Evolutionary conservation across 2,113 vertebrate species (phyloP), one percentile per base, ranked within the genome.

Genomic region (Abramis brama): DNA sequence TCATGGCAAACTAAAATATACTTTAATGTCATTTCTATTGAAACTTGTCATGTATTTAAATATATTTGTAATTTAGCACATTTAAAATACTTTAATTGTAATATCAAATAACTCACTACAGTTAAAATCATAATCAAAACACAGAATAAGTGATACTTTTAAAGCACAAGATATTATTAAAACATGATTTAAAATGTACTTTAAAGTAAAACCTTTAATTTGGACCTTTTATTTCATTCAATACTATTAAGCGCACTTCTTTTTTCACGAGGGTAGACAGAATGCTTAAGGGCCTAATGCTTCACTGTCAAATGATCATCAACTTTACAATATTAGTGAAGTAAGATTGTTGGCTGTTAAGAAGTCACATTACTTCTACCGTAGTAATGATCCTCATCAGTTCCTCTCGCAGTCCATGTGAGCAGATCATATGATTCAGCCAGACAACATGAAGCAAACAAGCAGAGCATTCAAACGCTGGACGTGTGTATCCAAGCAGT

Each of bases 401-500:
- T 23, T 13, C 59, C 36, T 36, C 60, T 70, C 83, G 33, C 47
- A 12, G 19, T 27, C 81, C 89, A 87, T 87, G 79, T 89, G 91
- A 88, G n/a, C n/a, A 66, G 82, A 86, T 89, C 83, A 89, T 64
- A 87, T 79, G 87, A 86, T 83, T 55, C 64, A 78, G 85, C 83
- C 36, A 70, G 55, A 68, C 52, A 33, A 85, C 68, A 76, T 52
- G 62, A 74, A 23, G 82, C 52, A 83, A 66, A 82, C 74, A 60
- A 62, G 75, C 82, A 64, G 6, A 2, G 21, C 43, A 6, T 78
- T 68, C 13, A 64, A 55, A 39, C 1, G 5, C 36, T n/a, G 5
- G 9, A 64, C 21, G 45, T 6, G n/a, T 7, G 55, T 17, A 25
- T 60, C 25, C 7, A 36, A 62, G 17, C 70, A 64, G 78, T 62